Conservation (phyloP, 2,888 invertebrate genomes). For the Acronicta leporina region DNA sequence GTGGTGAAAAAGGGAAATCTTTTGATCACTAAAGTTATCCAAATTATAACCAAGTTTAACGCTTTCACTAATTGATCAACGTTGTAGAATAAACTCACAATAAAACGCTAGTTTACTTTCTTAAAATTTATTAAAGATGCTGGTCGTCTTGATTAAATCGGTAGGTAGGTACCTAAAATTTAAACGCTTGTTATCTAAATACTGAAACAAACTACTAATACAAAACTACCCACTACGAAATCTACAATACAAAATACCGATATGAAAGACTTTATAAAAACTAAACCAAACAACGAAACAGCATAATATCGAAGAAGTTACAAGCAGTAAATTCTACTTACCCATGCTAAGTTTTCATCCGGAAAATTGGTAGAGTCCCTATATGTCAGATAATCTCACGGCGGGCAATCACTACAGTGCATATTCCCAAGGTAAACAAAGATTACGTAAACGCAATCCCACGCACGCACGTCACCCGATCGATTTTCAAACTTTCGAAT, state of each 20-base stretch:
- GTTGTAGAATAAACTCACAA: constrained; percentile 20
- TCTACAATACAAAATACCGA: neutral
- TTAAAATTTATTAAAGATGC: constrained; percentile 36
- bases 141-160: constrained; percentile 20
- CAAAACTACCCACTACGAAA: constrained; percentile 2
- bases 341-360: constrained; percentile 54
- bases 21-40: constrained; percentile 33
- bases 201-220: neutral
- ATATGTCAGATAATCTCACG: constrained; percentile 65
- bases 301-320: constrained; percentile 16
- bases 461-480: constrained; percentile 88
- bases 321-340: constrained; percentile 55
- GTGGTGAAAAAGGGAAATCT: constrained; percentile 54
- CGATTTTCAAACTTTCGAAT: constrained; percentile 89
- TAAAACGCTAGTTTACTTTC: constrained; percentile 41
- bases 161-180: constrained; percentile 24
- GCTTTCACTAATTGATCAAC: constrained; percentile 48
- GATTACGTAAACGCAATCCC: constrained; percentile 88
- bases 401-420: constrained; percentile 78
- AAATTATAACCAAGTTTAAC: constrained; percentile 29
- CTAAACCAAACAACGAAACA: constrained; percentile 15
- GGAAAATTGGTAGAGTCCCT: constrained; percentile 50
- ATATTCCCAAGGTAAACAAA: constrained; percentile 89
- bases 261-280: neutral
- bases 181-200: constrained; percentile 8